Percentiles rank a stretch among this genome's conserved stretches.
These are phyloP conservation scores for Montipora foliosa DNA, from an alignment of 64 coral and sea anemone genomes.

Conservation along the genomic window DNA sequence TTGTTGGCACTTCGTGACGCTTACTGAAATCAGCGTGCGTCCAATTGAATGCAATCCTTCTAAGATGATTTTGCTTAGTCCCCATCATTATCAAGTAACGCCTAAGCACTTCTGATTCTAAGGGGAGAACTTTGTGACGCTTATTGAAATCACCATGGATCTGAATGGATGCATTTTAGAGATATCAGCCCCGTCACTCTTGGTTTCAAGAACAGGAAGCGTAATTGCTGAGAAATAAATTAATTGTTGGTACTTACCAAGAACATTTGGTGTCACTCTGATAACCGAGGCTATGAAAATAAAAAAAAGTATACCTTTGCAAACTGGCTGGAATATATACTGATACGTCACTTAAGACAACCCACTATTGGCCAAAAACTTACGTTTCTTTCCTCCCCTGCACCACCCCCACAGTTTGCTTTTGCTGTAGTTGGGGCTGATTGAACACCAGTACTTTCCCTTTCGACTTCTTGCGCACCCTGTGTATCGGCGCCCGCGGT, in stretches of 20 bases:
- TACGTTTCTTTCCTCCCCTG: conserved; percentile 16
- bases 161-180: too few species aligned
- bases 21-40: too few species aligned
- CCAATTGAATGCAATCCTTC: too few species aligned
- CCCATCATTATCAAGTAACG: too few species aligned
- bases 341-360: background rate
- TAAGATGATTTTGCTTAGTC: too few species aligned
- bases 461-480: conserved; percentile 27
- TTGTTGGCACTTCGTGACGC: too few species aligned
- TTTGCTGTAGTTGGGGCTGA: conserved; percentile 33
- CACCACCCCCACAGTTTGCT: conserved; percentile 53
- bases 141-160: too few species aligned
- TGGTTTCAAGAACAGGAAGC: too few species aligned
- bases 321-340: background rate
- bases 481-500: conserved; percentile 28
- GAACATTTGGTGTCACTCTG: background rate
- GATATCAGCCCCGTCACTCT: too few species aligned
- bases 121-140: too few species aligned
- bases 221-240: background rate
- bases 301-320: background rate
- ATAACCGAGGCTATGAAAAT: conserved; percentile 24
- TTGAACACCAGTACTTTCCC: conserved; percentile 46
- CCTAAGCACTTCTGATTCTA: too few species aligned
- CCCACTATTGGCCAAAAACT: background rate
- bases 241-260: background rate